Percentiles rank a stretch among this genome's conserved stretches.
These are phyloP conservation scores for Melangyna quadrimaculata DNA, from an alignment of 2,888 invertebrate species.

Conservation along the genomic window DNA sequence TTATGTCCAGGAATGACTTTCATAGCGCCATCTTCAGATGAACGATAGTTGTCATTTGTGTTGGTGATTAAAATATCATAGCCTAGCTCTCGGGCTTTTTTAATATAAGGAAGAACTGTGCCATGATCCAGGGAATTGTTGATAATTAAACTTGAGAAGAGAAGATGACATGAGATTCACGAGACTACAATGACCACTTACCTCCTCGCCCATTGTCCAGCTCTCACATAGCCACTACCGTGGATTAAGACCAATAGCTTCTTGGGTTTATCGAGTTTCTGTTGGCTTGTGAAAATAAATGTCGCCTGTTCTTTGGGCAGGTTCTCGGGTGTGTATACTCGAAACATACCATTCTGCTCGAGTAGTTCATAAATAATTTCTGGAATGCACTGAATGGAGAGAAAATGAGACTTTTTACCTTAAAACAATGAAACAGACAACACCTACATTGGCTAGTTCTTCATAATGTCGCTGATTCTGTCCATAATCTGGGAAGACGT, in stretches of 20 bases:
- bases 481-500: slow-evolving; percentile 83
- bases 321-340: slow-evolving; percentile 84
- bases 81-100: slow-evolving; percentile 83
- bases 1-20: slow-evolving; percentile 83
- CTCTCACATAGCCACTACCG: slow-evolving; percentile 90
- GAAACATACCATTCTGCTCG: slow-evolving; percentile 83
- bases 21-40: slow-evolving; percentile 79
- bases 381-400: slow-evolving; percentile 83
- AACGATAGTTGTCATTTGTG: slow-evolving; percentile 86
- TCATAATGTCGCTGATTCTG: slow-evolving; percentile 89
- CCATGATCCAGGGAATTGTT: slow-evolving; percentile 88
- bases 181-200: slow-evolving; percentile 74
- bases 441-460: slow-evolving; percentile 84
- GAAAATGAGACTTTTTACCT: background rate
- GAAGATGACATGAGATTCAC: background rate
- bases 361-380: slow-evolving; percentile 86
- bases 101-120: slow-evolving; percentile 89
- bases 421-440: background rate
- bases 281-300: slow-evolving; percentile 86
- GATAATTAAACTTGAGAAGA: slow-evolving; percentile 85
- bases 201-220: slow-evolving; percentile 92
- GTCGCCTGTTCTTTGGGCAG: slow-evolving; percentile 81
- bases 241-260: slow-evolving; percentile 87
- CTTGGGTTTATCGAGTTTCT: slow-evolving; percentile 83
- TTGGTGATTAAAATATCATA: slow-evolving; percentile 89